These are phyloP conservation scores for Tethya wilhelma DNA, from an alignment of 37 sponge, comb jelly and placozoan genomes.

Conservation along the genomic window DNA sequence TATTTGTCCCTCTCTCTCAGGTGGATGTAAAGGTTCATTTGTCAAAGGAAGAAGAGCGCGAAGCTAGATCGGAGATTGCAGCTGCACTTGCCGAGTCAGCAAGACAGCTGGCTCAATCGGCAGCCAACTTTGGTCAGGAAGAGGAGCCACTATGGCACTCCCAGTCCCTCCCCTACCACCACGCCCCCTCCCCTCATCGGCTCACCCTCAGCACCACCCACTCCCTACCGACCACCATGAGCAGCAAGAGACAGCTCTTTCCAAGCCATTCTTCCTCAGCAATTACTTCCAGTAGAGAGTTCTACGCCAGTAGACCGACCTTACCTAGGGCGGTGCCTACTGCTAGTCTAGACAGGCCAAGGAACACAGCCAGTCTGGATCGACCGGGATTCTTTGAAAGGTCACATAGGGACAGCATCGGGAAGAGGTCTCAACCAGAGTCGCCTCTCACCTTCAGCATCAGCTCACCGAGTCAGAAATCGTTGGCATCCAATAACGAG, in stretches of 20 bases:
- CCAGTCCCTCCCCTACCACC: background rate
- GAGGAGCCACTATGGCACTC: constrained; percentile 2
- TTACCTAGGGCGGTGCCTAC: background rate
- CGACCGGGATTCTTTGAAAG: background rate
- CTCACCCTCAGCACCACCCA: background rate
- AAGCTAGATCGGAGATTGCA: constrained; percentile 45
- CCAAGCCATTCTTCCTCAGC: background rate
- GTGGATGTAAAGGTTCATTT: constrained; percentile 62
- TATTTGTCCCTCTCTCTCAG: background rate
- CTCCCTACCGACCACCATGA: background rate
- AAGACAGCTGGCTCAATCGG: constrained; percentile 74
- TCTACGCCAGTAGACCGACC: constrained; percentile 4
- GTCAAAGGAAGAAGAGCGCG: constrained; percentile 30
- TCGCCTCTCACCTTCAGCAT: background rate
- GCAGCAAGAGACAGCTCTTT: background rate
- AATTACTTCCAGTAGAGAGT: no score
- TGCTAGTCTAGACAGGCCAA: constrained; percentile 22
- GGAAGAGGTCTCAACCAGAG: no score
- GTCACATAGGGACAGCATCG: background rate
- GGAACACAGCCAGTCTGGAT: constrained; percentile 17
- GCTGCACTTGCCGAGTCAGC: constrained; percentile 86
- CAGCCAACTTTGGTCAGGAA: constrained; percentile 63
- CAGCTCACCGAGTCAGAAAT: background rate
- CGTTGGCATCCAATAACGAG: background rate
- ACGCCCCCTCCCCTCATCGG: background rate